phyloP scores from a whole-genome alignment of 2,888 invertebrate genomes.

The Pegoplata infirma region DNA sequence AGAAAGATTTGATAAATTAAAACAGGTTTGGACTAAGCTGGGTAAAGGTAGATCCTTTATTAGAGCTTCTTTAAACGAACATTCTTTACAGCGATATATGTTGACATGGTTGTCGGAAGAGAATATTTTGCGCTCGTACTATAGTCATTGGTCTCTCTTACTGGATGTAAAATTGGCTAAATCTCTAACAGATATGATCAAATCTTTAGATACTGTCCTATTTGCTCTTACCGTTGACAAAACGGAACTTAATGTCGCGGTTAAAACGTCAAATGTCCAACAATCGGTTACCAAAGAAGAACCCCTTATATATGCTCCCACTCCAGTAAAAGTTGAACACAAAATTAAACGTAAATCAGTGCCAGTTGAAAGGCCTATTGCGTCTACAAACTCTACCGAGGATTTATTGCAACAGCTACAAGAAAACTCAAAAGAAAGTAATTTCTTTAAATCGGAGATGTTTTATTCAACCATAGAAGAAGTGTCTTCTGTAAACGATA shows the following conservation, averaged over 20 bases:
- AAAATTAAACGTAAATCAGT: conserved; percentile 65
- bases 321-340: conserved; percentile 78
- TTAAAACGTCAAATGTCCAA: conserved; percentile 6
- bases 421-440: conserved; percentile 54
- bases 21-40: conserved; percentile 83
- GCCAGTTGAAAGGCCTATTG: conserved; percentile 73
- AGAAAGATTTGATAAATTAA: conserved; percentile 88
- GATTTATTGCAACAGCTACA: conserved; percentile 67
- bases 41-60: conserved; percentile 87
- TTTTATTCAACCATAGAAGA: conserved; percentile 41
- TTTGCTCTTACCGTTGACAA: conserved; percentile 96
- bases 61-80: conserved; percentile 92
- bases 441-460: conserved; percentile 36
- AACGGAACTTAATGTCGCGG: conserved; percentile 84
- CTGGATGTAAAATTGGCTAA: conserved; percentile 88
- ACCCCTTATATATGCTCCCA: conserved; percentile 85
- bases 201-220: conserved; percentile 91
- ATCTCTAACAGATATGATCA: conserved; percentile 90
- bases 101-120: conserved; percentile 86
- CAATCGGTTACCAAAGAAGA: conserved; percentile 77
- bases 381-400: conserved; percentile 69
- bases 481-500: background rate
- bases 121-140: conserved; percentile 83
- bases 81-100: conserved; percentile 90
- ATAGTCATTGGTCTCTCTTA: conserved; percentile 92